Evolutionary conservation across 2,797 vertebrate genomes (phyloP).

Genomic region (Vespertilio murinus): DNA sequence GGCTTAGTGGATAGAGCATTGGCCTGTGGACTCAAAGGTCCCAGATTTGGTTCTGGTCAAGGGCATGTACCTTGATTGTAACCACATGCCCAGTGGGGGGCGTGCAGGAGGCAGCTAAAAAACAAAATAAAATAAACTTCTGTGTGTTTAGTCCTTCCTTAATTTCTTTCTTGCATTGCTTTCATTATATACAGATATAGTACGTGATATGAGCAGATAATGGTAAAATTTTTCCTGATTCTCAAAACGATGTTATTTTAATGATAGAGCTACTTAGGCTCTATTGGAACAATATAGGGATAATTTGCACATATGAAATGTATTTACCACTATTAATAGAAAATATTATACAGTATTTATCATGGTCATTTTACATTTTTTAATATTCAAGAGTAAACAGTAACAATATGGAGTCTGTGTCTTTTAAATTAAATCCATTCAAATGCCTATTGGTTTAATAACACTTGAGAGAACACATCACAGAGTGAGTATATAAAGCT

Average conservation of each 20-base stretch:
- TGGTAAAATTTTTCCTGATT: neutral
- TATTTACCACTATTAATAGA: neutral
- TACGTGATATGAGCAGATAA: neutral
- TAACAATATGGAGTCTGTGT: neutral
- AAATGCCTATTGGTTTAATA: conserved; percentile 21
- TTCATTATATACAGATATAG: neutral
- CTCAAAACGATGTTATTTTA: neutral
- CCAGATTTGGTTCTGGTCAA: no score
- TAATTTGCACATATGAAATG: neutral
- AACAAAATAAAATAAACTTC: no score
- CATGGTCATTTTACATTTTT: neutral
- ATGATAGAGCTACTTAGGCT: neutral
- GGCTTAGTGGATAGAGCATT: no score
- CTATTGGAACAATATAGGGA: neutral
- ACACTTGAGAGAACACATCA: conserved; percentile 22
- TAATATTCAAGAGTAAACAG: neutral
- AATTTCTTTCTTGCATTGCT: neutral
- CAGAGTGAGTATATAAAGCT: neutral
- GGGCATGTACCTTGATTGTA: no score
- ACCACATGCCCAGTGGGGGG: no score
- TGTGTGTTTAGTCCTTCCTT: neutral
- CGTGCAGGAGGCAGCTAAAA: no score
- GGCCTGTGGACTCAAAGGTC: no score
- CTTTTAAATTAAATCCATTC: conserved; percentile 20
- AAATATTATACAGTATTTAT: neutral